These are phyloP conservation scores for Tachypleus tridentatus DNA, from an alignment of 1,140 invertebrate genomes.

Conservation along the genomic window DNA sequence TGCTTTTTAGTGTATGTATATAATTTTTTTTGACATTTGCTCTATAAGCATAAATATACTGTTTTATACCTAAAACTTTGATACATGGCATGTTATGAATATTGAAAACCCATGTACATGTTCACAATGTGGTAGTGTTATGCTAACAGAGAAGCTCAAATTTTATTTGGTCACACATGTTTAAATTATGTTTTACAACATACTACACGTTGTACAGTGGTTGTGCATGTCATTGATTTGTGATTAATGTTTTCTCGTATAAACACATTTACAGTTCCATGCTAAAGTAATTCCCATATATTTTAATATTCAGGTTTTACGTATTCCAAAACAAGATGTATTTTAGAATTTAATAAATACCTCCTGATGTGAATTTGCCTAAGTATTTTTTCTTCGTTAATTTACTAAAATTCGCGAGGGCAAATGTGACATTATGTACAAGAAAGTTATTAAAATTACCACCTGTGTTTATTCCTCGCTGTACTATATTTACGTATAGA, in stretches of 20 bases:
- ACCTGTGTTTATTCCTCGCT: too few relatives aligned
- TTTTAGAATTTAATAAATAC: conserved; percentile 32
- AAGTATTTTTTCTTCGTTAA: too few relatives aligned
- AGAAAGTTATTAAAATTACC: too few relatives aligned
- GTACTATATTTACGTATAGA: too few relatives aligned
- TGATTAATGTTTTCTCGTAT: conserved; percentile 25
- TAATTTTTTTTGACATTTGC: too few relatives aligned
- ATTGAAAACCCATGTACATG: conserved; percentile 22
- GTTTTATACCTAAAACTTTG: too few relatives aligned
- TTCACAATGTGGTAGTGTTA: conserved; percentile 18
- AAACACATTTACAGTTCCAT: conserved; percentile 31
- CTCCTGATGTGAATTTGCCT: conserved; percentile 25
- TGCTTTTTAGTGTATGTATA: too few relatives aligned
- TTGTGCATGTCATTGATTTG: conserved; percentile 23
- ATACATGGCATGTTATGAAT: conserved; percentile 24
- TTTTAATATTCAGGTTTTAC: conserved; percentile 36
- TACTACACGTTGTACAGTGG: conserved; percentile 7
- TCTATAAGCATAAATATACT: too few relatives aligned
- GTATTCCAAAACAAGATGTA: conserved; percentile 33
- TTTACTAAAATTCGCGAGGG: too few relatives aligned
- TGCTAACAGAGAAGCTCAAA: conserved; percentile 22
- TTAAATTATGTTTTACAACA: conserved; percentile 16
- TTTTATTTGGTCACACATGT: conserved; percentile 13
- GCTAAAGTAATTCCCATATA: conserved; percentile 34
- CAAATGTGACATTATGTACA: too few relatives aligned